A percentile compares a stretch with the other conserved stretches of the same genome.
Evolutionary conservation across 2,888 invertebrate genomes (phyloP).

Genomic region (Noctua janthe): DNA sequence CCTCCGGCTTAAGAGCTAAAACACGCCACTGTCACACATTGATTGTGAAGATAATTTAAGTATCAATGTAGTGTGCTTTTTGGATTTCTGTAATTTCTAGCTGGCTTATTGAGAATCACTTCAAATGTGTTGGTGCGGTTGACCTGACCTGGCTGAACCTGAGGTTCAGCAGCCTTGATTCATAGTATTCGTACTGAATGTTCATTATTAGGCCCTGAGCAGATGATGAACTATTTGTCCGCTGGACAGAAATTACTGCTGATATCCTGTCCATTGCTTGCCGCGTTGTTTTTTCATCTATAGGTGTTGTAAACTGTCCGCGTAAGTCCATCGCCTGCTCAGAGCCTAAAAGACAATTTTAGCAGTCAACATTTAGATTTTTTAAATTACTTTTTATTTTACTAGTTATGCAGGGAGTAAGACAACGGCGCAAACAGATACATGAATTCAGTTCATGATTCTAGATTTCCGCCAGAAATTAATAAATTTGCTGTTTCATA

Average conservation of each 20-base stretch:
- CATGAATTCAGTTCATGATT: not conserved
- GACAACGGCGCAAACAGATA: too few species aligned
- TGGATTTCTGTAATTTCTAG: not conserved
- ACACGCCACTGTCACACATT: too few species aligned
- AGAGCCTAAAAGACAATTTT: not conserved
- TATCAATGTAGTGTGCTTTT: not conserved
- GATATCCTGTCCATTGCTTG: not conserved
- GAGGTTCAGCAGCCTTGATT: not conserved
- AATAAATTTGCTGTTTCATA: not conserved
- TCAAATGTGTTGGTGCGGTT: not conserved
- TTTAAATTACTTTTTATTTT: not conserved
- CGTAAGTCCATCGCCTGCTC: not conserved
- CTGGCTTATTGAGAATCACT: not conserved
- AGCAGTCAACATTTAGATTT: not conserved
- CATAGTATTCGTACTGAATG: not conserved
- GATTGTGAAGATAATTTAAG: not conserved
- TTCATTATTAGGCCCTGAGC: not conserved
- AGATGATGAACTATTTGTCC: not conserved
- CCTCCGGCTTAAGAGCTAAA: not conserved
- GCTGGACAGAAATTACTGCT: not conserved
- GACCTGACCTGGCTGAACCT: not conserved
- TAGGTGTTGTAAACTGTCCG: not conserved
- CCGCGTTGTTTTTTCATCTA: not conserved
- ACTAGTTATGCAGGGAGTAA: not conserved
- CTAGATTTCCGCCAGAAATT: not conserved